Conservation (phyloP, 2,113 vertebrate genomes). For the Hoplias malabaricus region DNA sequence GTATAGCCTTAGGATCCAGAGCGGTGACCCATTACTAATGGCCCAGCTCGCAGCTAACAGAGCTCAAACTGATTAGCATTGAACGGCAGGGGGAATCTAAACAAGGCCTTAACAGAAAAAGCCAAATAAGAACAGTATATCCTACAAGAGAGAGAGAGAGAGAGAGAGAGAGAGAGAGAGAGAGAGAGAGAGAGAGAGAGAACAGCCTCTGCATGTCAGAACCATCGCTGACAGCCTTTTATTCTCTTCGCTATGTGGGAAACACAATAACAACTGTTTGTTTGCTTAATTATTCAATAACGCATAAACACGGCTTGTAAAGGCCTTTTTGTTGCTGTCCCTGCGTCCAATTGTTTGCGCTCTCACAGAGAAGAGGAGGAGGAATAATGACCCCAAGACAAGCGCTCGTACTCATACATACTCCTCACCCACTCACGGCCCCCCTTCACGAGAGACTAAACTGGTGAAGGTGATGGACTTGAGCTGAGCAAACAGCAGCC, state of each 20-base stretch:
- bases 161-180: neutral
- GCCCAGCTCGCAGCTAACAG: slow-evolving; percentile 22
- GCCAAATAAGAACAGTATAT: slow-evolving; percentile 35
- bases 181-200: neutral
- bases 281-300: slow-evolving; percentile 35
- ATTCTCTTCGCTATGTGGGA: slow-evolving; percentile 28
- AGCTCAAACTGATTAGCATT: neutral
- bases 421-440: neutral
- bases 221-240: slow-evolving; percentile 12
- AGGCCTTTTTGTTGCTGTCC: slow-evolving; percentile 17
- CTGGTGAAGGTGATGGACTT: neutral
- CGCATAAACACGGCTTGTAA: slow-evolving; percentile 3
- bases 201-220: slow-evolving; percentile 15
- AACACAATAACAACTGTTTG: slow-evolving; percentile 19
- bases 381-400: slow-evolving; percentile 2
- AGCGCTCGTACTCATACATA: slow-evolving; percentile 11
- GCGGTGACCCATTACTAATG: slow-evolving; percentile 29
- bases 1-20: neutral
- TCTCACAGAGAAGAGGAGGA: slow-evolving; percentile 18
- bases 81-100: neutral
- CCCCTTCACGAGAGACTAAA: neutral
- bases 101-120: slow-evolving; percentile 43
- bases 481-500: neutral
- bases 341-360: slow-evolving; percentile 7
- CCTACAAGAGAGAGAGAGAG: neutral